Evolutionary conservation across 2,888 invertebrate species (phyloP), one percentile per base, ranked within the genome.

Genomic region (Heliconius aoede): DNA sequence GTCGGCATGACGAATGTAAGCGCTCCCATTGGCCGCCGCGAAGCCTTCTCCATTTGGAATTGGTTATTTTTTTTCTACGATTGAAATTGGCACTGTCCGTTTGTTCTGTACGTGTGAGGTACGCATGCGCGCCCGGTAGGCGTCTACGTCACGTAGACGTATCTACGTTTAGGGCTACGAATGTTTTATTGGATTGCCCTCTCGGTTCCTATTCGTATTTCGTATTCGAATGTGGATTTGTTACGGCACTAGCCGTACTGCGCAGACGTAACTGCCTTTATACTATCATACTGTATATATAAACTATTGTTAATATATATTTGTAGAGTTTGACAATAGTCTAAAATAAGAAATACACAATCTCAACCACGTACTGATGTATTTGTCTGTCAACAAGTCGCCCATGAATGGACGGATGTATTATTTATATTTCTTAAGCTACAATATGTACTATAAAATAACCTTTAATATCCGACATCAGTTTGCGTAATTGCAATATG

Each of bases 21-120:
- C 93, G 87, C 85, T 93, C 91, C 88, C 85, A 94, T 94, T 94
- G 94, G 94, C 90, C 89, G 93, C 91, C 84, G 90, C 90, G 88
- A 91, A 94, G 93, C 91, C 93, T 94, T 93, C 94, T 90, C 88
- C 91, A 93, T 90, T 94, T 93, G 87, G 93, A 94, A 93, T 93
- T 93, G 94, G 94, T 91, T 93, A 92, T 93, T 89, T 93, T 93
- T 46, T 94, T 93, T 93, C 91, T 94, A 91, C 93, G 90, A 94
- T 94, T 94, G 91, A 89, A 93, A 91, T 93, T 92, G 91, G 91
- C 89, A 93, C 89, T 91, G 92, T 93, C 86, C 89, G 91, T 91
- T 92, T 92, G 92, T 91, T 88, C 88, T 90, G 91, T 91, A 84
- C 88, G 85, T 87, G 85, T 90, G 89, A 79, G 72, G 81, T 82